Conservation (phyloP, 2,113 vertebrate species). For the Pollachius pollachius region DNA sequence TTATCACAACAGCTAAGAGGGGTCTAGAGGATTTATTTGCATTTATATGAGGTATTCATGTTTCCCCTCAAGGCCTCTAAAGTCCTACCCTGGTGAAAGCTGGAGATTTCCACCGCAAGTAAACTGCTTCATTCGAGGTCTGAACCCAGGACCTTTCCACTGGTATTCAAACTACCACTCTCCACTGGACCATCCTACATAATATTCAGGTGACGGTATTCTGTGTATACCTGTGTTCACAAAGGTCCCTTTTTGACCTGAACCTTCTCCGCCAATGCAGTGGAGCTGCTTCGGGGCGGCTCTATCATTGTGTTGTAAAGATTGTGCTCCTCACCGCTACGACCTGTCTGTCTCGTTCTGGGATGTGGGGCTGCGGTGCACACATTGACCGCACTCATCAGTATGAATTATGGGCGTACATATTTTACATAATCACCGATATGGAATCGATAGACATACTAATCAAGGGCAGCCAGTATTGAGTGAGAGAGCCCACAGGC, state of each 20-base stretch:
- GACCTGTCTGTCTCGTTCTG: too few relatives aligned
- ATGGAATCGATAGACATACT: slow-evolving; percentile 63
- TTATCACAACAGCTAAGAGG: slow-evolving; percentile 61
- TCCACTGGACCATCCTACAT: background rate
- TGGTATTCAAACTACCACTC: background rate
- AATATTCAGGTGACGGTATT: background rate
- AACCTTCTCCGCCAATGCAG: too few relatives aligned
- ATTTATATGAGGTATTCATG: slow-evolving; percentile 63
- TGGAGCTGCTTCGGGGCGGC: too few relatives aligned
- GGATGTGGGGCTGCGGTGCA: too few relatives aligned
- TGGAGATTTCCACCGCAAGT: slow-evolving; percentile 15
- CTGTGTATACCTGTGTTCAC: too few relatives aligned
- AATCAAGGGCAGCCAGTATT: slow-evolving; percentile 66
- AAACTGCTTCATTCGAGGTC: background rate
- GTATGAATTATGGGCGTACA: slow-evolving; percentile 59
- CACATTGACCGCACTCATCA: slow-evolving; percentile 33
- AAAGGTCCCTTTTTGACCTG: too few relatives aligned
- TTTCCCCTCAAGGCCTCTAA: slow-evolving; percentile 43
- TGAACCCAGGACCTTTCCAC: background rate
- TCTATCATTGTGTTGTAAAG: too few relatives aligned
- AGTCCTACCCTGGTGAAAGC: slow-evolving; percentile 39
- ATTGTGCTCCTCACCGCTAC: too few relatives aligned
- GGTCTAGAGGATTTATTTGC: slow-evolving; percentile 60
- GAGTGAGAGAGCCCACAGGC: slow-evolving; percentile 50
- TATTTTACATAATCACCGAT: slow-evolving; percentile 68